Evolutionary conservation across 2,888 invertebrate species (phyloP), one percentile per base, ranked within the genome.

Genomic region (Bimastos eiseni): DNA sequence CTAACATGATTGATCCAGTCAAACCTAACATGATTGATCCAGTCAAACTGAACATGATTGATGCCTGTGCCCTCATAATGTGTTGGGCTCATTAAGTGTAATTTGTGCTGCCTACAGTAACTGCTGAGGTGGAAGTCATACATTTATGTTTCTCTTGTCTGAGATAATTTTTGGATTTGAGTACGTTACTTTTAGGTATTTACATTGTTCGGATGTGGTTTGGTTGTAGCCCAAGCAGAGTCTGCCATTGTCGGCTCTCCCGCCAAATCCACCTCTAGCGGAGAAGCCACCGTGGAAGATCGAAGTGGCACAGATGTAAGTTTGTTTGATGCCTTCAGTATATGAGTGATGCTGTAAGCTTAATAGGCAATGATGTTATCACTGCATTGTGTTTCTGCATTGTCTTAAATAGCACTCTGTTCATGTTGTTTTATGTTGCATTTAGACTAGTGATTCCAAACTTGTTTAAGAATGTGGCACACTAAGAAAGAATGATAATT

Each of bases 241-340:
- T n/a, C 70, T 90, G 90, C 89, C 90, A 90, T 70, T 91, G 91
- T 55, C 88, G 70, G 92, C 34, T 92, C 92, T 44, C 93, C 93
- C 21, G 91, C 93, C 30, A 93, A 92, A 89, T 93, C 93, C 33
- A 90, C 91, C 30, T 93, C 93, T 83, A 93, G 93, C 89, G 93
- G 91, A 21, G 93, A 93, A 24, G 92, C 90, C 6, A 90, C 94
- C 6, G 92, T 94, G n/a, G 94, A 94, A 90, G 94, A 94, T 21
- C 83, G 37, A 37, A 91, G 91, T 90, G 90, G 90, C 84, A 89
- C 88, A 30, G 91, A 91, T 41, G 91, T 91, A 41, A 33, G 90
- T 89, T 91, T 19, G 83, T 70, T 30, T n/a, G 70, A 70, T 70
- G 70, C 70, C 11, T 70, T 70, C 70, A 70, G 30, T n/a, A 30